Base-by-base conservation (phyloP, 1,140 invertebrate genomes). In the Drosophila ananassae region DNA sequence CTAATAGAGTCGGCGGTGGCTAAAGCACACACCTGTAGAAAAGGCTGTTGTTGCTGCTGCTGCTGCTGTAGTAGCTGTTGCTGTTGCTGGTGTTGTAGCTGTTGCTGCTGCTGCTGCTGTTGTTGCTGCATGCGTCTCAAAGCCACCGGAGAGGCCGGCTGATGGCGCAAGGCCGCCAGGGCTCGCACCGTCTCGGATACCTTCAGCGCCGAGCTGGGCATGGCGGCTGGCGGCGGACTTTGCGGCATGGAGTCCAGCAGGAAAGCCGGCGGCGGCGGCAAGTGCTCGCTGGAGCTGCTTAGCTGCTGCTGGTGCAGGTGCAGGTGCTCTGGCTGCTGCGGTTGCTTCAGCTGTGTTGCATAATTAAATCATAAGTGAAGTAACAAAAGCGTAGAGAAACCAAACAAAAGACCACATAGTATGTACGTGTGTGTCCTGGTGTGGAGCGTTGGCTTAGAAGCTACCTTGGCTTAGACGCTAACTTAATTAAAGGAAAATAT, bases 111-210 rank as follows among this genome's bases (percentile, higher is more conserved):
- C 4, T 77, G 76, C 24, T 83, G 79, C 25, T 79, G 77, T 28
- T 89, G 80, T 39, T 91, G 89, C 6, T 44, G 41, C 50, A 83
- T 68, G 56, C 90, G 78, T 5, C 96, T 94, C 12, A 97, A 92
- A 2, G 96, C 93, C 56, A 95, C 95, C 1, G 97, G 97, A 82
- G 96, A 97, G 1, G 96, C 96, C 0, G 97, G 97, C 74, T 96
- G 96, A 91, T 97, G 97, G 79, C 96, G 96, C 62, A 97, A 91
- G 89, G 97, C 96, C 0, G 96, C 97, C 58, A 98, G 91, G 21
- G 96, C 96, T 89, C 96, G 96, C 9, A 98, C 96, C 1, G 96
- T 97, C 91, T 97, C 96, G 2, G 96, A 96, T n/a, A 98, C 97
- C 82, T 95, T 96, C 47, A 94, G 90, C 71, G 92, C 92, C 61